Conservation (phyloP, 2,113 vertebrate species). For the Lonchura striata region DNA sequence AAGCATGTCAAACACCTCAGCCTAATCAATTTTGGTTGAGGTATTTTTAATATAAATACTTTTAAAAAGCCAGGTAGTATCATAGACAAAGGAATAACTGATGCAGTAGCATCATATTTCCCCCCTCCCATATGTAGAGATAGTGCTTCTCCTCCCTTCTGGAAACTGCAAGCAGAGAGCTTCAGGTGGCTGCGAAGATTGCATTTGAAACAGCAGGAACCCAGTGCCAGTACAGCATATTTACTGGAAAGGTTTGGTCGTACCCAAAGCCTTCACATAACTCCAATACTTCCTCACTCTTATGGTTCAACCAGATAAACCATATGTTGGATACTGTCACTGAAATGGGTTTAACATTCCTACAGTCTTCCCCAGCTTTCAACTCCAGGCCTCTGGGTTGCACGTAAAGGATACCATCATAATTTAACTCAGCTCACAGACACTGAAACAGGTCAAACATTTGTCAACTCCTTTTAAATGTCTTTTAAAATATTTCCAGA, state of each 20-base stretch:
- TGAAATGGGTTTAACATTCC: constrained; percentile 55
- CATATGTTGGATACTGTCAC: neutral
- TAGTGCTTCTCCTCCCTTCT: neutral
- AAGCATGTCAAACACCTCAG: neutral
- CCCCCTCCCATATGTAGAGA: neutral
- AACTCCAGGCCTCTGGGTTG: neutral
- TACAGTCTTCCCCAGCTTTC: neutral
- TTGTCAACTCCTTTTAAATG: constrained; percentile 49
- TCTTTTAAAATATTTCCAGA: constrained; percentile 60
- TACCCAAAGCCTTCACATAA: neutral
- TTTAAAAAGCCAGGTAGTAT: neutral
- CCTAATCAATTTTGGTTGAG: neutral
- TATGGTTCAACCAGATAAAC: neutral
- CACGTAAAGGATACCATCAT: constrained; percentile 9
- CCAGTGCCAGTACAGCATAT: neutral
- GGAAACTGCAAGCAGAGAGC: neutral
- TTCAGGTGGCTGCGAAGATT: neutral
- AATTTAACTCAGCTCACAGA: constrained; percentile 28
- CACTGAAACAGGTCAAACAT: constrained; percentile 44
- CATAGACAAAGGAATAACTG: neutral
- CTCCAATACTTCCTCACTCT: neutral
- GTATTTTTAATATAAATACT: neutral
- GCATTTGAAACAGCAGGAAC: neutral
- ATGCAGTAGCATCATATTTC: neutral
- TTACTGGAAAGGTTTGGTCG: neutral